Evolutionary conservation across 1,140 invertebrate species (phyloP).

Genomic region (Samia ricini): DNA sequence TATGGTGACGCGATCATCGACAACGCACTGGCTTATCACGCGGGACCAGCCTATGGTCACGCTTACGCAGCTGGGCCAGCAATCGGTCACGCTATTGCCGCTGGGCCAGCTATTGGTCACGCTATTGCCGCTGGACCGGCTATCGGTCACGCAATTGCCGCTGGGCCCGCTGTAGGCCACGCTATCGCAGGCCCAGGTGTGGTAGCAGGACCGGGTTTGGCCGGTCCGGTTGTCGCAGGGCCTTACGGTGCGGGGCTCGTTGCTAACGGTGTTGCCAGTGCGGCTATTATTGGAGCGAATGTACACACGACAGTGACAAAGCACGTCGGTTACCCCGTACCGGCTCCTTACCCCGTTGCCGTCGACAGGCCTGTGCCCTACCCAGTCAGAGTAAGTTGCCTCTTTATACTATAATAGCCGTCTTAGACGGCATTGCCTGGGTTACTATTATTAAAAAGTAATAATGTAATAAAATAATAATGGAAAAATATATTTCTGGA

Average conservation of each 20-base stretch:
- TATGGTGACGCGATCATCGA: slow-evolving; percentile 33
- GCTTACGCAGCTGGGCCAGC: slow-evolving; percentile 21
- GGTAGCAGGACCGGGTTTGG: background rate
- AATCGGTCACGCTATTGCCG: slow-evolving; percentile 28
- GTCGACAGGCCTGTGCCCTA: slow-evolving; percentile 62
- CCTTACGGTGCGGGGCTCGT: slow-evolving; percentile 6
- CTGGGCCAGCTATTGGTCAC: slow-evolving; percentile 7
- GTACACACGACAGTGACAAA: slow-evolving; percentile 72
- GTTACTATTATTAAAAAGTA: no score
- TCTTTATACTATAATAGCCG: no score
- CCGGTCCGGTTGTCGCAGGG: slow-evolving; percentile 20
- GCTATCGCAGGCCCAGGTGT: slow-evolving; percentile 5
- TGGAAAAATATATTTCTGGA: no score
- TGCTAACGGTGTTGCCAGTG: slow-evolving; percentile 18
- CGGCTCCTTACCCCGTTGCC: slow-evolving; percentile 67
- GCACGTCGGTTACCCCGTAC: slow-evolving; percentile 68
- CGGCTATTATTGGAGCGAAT: slow-evolving; percentile 60
- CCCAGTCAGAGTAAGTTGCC: slow-evolving; percentile 53
- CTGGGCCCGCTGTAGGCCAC: slow-evolving; percentile 16
- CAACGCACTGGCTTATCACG: slow-evolving; percentile 19
- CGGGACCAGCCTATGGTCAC: slow-evolving; percentile 26
- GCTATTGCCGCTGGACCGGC: slow-evolving; percentile 5
- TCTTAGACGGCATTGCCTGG: no score
- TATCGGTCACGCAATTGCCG: slow-evolving; percentile 3
- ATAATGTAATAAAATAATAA: no score